A percentile compares a stretch with the other conserved stretches of the same genome.
These are phyloP conservation scores for Cotesia chilonis DNA, from an alignment of 1,140 invertebrate genomes.

Conservation along the genomic window DNA sequence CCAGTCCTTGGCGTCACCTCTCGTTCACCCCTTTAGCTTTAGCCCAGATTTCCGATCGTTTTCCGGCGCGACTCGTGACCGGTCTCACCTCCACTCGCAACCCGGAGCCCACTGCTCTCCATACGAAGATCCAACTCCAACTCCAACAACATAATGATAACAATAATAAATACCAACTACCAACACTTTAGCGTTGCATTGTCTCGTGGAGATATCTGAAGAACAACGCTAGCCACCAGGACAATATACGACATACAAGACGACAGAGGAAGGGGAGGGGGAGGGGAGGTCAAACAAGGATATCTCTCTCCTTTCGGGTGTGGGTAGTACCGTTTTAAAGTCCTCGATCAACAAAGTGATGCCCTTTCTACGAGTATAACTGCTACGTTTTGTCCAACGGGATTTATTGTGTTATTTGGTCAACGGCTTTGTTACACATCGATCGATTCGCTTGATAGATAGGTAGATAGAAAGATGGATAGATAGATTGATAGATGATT, in stretches of 20 bases:
- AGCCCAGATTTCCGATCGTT: constrained; percentile 47
- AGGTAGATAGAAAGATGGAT: too few species aligned
- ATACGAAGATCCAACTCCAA: neutral
- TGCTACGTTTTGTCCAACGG: too few species aligned
- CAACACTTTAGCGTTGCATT: too few species aligned
- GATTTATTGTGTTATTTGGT: too few species aligned
- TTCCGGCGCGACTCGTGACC: constrained; percentile 45
- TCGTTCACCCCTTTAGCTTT: constrained; percentile 38
- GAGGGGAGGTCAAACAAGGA: constrained; percentile 22
- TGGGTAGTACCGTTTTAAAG: constrained; percentile 13
- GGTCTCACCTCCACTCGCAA: constrained; percentile 42
- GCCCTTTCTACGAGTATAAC: constrained; percentile 3
- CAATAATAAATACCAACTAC: too few species aligned
- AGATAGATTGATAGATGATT: too few species aligned
- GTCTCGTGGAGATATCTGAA: neutral
- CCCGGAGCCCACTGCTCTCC: constrained; percentile 18
- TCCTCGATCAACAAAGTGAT: constrained; percentile 12
- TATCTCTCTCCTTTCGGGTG: neutral
- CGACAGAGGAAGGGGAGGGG: constrained; percentile 22
- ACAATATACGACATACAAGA: constrained; percentile 21
- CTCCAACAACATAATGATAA: too few species aligned
- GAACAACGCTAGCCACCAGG: constrained; percentile 20
- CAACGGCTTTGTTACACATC: too few species aligned
- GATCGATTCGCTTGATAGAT: too few species aligned
- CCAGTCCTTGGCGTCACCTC: neutral